phyloP scores from a whole-genome alignment of 2,113 vertebrate genomes.

The Danio rerio region GRCz12tu NC_133182.1:64215001-64215500 shows the following conservation, averaged over 20 bases:
- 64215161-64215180: slow-evolving; percentile 20
- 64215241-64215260: slow-evolving; percentile 20
- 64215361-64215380: not conserved
- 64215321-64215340: not conserved
- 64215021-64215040: not conserved
- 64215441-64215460: not conserved
- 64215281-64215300: slow-evolving; percentile 18
- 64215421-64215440: not conserved
- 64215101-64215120: slow-evolving; percentile 28
- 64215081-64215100: not conserved
- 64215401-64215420: not conserved
- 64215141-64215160: slow-evolving; percentile 17
- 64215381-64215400: not conserved
- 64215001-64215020: not conserved
- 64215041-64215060: not conserved
- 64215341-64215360: not conserved
- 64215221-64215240: slow-evolving; percentile 26
- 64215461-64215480: not conserved
- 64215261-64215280: slow-evolving; percentile 29
- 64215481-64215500: not conserved
- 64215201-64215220: slow-evolving; percentile 21
- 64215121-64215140: slow-evolving; percentile 33
- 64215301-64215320: not conserved
- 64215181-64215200: slow-evolving; percentile 41
- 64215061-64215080: not conserved